Evolutionary conservation across 2,888 invertebrate species (phyloP).

Genomic region (Unio delphinus): DNA sequence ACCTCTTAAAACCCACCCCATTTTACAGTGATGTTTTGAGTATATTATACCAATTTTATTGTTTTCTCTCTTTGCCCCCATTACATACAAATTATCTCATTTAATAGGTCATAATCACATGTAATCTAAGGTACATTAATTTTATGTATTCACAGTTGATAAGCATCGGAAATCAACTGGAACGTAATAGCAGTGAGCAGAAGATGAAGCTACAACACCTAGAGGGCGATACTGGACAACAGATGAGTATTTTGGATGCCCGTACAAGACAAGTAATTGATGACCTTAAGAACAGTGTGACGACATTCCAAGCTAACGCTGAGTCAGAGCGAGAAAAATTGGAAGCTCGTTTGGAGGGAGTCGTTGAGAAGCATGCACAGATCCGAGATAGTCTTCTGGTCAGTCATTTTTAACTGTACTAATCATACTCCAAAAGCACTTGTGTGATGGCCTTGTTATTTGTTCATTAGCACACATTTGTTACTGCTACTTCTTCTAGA

Average conservation of each 20-base stretch:
- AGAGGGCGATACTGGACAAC: constrained; percentile 62
- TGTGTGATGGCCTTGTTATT: too few species aligned
- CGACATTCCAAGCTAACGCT: constrained; percentile 42
- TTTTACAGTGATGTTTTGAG: too few species aligned
- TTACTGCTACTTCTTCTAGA: too few species aligned
- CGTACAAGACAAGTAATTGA: constrained; percentile 61
- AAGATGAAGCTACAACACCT: constrained; percentile 61
- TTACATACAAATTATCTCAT: too few species aligned
- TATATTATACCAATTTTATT: too few species aligned
- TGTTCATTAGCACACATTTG: too few species aligned
- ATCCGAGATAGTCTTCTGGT: constrained; percentile 48
- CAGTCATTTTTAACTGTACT: constrained; percentile 14
- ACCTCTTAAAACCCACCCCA: too few species aligned
- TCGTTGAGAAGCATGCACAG: constrained; percentile 57
- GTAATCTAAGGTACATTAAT: too few species aligned
- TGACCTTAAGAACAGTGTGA: constrained; percentile 58
- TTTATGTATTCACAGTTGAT: constrained; percentile 39
- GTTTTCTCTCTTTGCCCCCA: too few species aligned
- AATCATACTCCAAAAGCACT: background rate
- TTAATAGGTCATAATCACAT: too few species aligned
- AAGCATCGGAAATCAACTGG: constrained; percentile 43
- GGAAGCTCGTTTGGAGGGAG: constrained; percentile 56
- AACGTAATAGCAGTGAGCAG: constrained; percentile 46
- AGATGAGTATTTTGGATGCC: constrained; percentile 62
- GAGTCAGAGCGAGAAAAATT: constrained; percentile 64